phyloP scores from a whole-genome alignment of 2,797 vertebrate species.

The Sebastes dallii region DNA sequence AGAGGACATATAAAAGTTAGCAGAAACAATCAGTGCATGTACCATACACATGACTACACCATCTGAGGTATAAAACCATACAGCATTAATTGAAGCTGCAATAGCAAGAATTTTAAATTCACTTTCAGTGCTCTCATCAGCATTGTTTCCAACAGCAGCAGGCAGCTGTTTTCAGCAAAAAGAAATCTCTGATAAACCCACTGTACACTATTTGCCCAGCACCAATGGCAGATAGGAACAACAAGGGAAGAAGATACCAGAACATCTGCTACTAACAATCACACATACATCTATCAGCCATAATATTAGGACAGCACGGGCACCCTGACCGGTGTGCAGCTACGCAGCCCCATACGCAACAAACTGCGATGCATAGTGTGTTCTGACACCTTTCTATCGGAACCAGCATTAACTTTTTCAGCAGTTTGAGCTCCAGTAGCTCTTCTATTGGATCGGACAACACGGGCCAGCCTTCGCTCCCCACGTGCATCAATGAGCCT shows the following conservation, averaged over 20 bases:
- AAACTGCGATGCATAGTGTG: no score
- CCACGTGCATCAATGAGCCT: no score
- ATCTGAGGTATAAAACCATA: not conserved
- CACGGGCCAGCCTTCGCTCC: no score
- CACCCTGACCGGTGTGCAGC: no score
- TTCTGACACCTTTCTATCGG: no score
- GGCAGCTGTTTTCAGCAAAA: not conserved
- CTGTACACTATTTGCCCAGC: not conserved
- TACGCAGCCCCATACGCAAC: no score
- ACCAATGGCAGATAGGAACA: not conserved
- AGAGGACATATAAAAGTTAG: not conserved
- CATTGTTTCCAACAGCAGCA: not conserved
- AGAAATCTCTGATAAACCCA: not conserved
- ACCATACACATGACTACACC: not conserved
- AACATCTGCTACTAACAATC: not conserved
- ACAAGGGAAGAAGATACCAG: not conserved
- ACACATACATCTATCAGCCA: not conserved
- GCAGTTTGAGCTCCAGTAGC: no score
- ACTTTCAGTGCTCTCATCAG: not conserved
- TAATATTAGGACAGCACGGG: rapidly evolving
- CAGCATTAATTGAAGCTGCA: not conserved
- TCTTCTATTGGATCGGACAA: no score
- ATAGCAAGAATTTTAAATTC: not conserved
- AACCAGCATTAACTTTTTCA: no score
- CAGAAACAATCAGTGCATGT: not conserved